Conservation (phyloP, 2,113 vertebrate species). For the Odobenus rosmarus region DNA sequence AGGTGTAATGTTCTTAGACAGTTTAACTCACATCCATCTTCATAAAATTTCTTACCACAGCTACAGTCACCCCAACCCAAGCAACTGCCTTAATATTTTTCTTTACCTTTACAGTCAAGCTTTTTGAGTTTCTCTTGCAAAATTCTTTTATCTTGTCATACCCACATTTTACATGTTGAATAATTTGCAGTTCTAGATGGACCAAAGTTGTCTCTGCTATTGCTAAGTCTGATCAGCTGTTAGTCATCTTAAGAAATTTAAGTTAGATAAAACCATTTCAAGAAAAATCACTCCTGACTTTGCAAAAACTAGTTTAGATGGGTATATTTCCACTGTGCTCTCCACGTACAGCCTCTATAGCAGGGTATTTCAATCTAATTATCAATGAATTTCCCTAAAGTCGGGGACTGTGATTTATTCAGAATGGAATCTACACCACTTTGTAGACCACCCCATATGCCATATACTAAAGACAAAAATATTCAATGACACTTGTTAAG, state of each 20-base stretch:
- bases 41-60: neutral
- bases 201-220: neutral
- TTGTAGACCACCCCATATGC: neutral
- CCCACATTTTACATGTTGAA: neutral
- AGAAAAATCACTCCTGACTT: neutral
- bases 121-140: neutral
- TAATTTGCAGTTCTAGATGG: neutral
- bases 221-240: neutral
- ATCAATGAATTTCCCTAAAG: neutral
- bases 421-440: neutral
- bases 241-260: neutral
- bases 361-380: neutral
- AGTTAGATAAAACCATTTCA: neutral
- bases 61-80: neutral
- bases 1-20: neutral
- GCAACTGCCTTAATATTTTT: neutral
- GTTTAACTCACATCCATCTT: neutral
- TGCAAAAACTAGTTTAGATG: neutral
- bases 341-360: too few relatives aligned
- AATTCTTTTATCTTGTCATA: neutral
- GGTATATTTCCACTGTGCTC: accelerated
- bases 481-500: neutral
- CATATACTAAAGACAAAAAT: neutral
- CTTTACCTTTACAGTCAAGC: neutral
- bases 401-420: neutral